Conservation (phyloP, 2,888 invertebrate genomes). For the Drosophila eohydei region DNA sequence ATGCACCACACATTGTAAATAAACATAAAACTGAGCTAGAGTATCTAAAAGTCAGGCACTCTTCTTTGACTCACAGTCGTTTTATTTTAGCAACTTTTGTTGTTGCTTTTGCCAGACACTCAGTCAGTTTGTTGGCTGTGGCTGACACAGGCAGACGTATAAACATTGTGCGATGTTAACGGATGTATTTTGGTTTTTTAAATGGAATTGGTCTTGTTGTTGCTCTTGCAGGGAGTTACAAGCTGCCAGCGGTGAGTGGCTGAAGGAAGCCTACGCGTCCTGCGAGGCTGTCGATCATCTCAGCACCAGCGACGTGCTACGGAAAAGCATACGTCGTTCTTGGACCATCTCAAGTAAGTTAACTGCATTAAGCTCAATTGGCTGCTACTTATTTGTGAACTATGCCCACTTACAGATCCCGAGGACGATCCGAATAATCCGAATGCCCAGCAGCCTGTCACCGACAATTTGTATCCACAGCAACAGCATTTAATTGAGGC, state of each 20-base stretch:
- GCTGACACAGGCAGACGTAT: constrained; percentile 56
- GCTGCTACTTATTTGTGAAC: not conserved
- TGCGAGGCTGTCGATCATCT: constrained; percentile 85
- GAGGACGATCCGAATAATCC: constrained; percentile 83
- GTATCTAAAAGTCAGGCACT: not conserved
- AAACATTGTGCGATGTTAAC: constrained; percentile 53
- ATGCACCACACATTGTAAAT: not conserved
- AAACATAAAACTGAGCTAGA: not conserved
- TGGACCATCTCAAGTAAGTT: constrained; percentile 90
- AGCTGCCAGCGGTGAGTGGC: constrained; percentile 89
- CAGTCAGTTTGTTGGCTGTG: constrained; percentile 56
- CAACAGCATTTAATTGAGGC: constrained; percentile 87
- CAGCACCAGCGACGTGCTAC: constrained; percentile 88
- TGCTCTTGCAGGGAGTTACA: constrained; percentile 88
- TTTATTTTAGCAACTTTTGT: constrained; percentile 32
- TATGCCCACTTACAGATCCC: constrained; percentile 70
- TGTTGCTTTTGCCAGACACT: constrained; percentile 41
- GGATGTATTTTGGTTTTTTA: constrained; percentile 73
- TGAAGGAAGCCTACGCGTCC: constrained; percentile 87
- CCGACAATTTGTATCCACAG: constrained; percentile 85
- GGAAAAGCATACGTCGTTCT: constrained; percentile 88
- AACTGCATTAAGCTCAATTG: too few relatives aligned
- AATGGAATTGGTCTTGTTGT: constrained; percentile 79
- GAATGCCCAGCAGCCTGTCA: constrained; percentile 76
- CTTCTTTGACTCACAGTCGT: constrained; percentile 1